Evolutionary conservation across 2,888 invertebrate genomes (phyloP).

Genomic region (Chesias legatella): DNA sequence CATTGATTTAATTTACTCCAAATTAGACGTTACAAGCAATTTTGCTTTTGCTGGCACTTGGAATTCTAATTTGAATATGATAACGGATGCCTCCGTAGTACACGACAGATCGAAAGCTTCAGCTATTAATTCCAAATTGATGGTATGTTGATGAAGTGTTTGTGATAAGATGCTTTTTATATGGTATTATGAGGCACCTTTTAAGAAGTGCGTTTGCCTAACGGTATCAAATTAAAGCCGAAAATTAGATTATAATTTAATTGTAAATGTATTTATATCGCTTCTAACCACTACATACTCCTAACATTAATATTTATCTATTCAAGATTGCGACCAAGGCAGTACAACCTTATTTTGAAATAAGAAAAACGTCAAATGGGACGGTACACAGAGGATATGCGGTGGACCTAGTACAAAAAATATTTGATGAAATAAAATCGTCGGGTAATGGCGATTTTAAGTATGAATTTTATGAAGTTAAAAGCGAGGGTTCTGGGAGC

Average conservation of each 20-base stretch:
- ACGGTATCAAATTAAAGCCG: no score
- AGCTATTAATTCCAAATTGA: conserved; percentile 77
- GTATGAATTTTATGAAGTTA: conserved; percentile 84
- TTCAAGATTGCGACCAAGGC: conserved; percentile 81
- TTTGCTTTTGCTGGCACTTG: conserved; percentile 78
- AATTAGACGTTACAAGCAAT: conserved; percentile 73
- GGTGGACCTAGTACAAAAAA: conserved; percentile 89
- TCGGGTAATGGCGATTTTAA: conserved; percentile 59
- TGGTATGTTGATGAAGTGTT: conserved; percentile 63
- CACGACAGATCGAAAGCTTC: conserved; percentile 49
- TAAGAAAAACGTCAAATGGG: conserved; percentile 40
- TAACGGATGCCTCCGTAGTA: conserved; percentile 44
- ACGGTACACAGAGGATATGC: conserved; percentile 88
- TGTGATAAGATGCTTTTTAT: background rate
- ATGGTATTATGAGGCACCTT: background rate
- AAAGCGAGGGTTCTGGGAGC: conserved; percentile 84
- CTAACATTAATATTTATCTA: background rate
- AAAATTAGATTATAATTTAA: no score
- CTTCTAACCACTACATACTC: background rate
- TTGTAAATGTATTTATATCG: no score
- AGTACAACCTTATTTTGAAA: conserved; percentile 55
- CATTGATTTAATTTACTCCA: conserved; percentile 81
- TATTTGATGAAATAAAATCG: conserved; percentile 71
- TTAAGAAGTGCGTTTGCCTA: no score
- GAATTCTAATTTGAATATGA: conserved; percentile 63